Evolutionary conservation across 2,113 vertebrate genomes (phyloP), one percentile per base, ranked within the genome.

Genomic region (Marmota monax): DNA sequence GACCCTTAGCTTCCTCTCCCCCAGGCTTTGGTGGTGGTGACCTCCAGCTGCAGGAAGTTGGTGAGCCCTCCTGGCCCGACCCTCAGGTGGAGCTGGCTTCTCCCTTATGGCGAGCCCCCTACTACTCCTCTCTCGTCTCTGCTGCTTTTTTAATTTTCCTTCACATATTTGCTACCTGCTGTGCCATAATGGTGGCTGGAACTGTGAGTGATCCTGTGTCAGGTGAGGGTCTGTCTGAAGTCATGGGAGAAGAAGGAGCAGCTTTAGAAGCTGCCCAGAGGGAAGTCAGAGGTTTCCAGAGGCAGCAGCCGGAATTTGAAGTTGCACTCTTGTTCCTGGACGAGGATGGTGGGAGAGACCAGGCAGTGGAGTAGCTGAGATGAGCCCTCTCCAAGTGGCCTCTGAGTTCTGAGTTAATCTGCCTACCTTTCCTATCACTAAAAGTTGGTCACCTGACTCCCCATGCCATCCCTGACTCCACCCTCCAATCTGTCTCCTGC

Each of bases 21-120:
- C 8, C 73, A 98, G 94, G 90, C 63, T 95, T 97, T 53, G 80
- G 56, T 14, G 91, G 79, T 63, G 91, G 79, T 63, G 94, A 82
- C 88, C 78, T 96, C 72, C 79, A 94, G 76, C 95, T 78, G 45
- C 96, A 97, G 92, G 94, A 96, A 98, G 93, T 95, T 6, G 97
- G 96, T 98, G 88, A 97, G 96, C 37, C 27, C 29, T 51, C 16
- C 7, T 5, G 9, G 8, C 1, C 67, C 63, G 7, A 20, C 18
- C 22, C 82, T 18, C n/a, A 7, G 29, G n/a, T 32, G 53, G 18
- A 67, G 42, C 37, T 56, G 8, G 2, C 10, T 0, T 48, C 80
- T 37, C 5, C 53, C 74, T 22, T 37, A 0, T 0, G 14, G 17
- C 4, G 0, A 63, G 63, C 29, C 37, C 48, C 23, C 63, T n/a